phyloP scores from a whole-genome alignment of 2,797 vertebrate genomes.

The Lates japonicus region DNA sequence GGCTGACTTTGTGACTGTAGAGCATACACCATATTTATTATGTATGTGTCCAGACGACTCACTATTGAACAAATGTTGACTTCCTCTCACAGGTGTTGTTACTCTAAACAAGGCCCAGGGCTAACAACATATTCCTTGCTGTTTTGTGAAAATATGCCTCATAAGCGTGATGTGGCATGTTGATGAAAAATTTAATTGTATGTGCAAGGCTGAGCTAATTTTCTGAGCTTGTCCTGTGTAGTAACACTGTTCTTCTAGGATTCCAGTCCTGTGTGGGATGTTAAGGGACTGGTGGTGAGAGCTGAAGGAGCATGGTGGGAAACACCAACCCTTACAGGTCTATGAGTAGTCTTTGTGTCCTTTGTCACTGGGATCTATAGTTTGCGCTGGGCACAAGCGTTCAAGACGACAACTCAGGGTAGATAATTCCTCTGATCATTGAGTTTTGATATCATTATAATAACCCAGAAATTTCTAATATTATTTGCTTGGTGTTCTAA shows the following conservation, averaged over 20 bases:
- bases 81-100: constrained; percentile 51
- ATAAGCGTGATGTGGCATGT: constrained; percentile 24
- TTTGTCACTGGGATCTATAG: constrained; percentile 98
- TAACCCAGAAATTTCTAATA: background rate
- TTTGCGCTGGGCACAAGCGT: constrained; percentile 98
- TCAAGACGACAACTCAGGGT: constrained; percentile 98
- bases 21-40: constrained; percentile 63
- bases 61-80: constrained; percentile 47
- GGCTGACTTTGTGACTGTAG: constrained; percentile 36
- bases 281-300: constrained; percentile 80
- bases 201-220: background rate
- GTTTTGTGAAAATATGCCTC: constrained; percentile 62
- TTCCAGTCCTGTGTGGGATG: constrained; percentile 88
- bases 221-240: constrained; percentile 7
- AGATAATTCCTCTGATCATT: constrained; percentile 50
- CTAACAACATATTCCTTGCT: constrained; percentile 43
- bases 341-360: constrained; percentile 98
- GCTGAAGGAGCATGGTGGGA: constrained; percentile 97
- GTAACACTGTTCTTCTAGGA: constrained; percentile 75
- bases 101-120: constrained; percentile 57
- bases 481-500: background rate
- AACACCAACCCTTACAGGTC: constrained; percentile 98
- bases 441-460: background rate
- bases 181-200: constrained; percentile 26
- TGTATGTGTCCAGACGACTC: constrained; percentile 58